Evolutionary conservation across 1,140 invertebrate genomes (phyloP).

Genomic region (Megathymus violae): DNA sequence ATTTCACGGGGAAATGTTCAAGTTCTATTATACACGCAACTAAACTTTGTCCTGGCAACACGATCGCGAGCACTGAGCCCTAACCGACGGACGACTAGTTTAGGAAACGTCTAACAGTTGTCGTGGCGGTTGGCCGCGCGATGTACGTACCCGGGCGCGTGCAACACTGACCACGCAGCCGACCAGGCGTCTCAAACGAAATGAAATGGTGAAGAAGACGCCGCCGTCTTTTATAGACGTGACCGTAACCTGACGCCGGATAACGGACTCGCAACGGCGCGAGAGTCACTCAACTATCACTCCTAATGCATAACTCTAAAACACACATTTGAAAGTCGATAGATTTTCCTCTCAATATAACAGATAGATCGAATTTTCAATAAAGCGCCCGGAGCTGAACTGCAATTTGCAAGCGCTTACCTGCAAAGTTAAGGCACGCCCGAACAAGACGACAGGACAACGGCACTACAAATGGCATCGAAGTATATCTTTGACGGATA

Average conservation of each 20-base stretch:
- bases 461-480: slow-evolving; percentile 60
- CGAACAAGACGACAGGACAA: slow-evolving; percentile 59
- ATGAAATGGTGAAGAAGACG: slow-evolving; percentile 82
- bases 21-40: slow-evolving; percentile 62
- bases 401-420: slow-evolving; percentile 71
- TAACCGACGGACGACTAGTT: slow-evolving; percentile 48
- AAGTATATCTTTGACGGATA: slow-evolving; percentile 44
- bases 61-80: slow-evolving; percentile 63
- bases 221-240: slow-evolving; percentile 81
- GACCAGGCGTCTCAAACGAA: slow-evolving; percentile 73
- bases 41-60: slow-evolving; percentile 62
- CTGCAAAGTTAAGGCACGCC: slow-evolving; percentile 51
- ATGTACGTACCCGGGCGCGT: slow-evolving; percentile 47
- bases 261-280: slow-evolving; percentile 71
- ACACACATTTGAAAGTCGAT: slow-evolving; percentile 24
- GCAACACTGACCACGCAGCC: slow-evolving; percentile 60
- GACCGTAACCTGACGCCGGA: slow-evolving; percentile 82
- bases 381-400: slow-evolving; percentile 76
- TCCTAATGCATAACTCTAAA: slow-evolving; percentile 47
- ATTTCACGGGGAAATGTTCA: slow-evolving; percentile 59
- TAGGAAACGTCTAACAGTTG: slow-evolving; percentile 33
- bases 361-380: slow-evolving; percentile 80
- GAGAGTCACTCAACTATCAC: slow-evolving; percentile 49
- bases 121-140: slow-evolving; percentile 22
- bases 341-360: slow-evolving; percentile 54